These are phyloP conservation scores for Phaenicophaeus curvirostris DNA, from an alignment of 2,797 vertebrate species.

Conservation along the genomic window DNA sequence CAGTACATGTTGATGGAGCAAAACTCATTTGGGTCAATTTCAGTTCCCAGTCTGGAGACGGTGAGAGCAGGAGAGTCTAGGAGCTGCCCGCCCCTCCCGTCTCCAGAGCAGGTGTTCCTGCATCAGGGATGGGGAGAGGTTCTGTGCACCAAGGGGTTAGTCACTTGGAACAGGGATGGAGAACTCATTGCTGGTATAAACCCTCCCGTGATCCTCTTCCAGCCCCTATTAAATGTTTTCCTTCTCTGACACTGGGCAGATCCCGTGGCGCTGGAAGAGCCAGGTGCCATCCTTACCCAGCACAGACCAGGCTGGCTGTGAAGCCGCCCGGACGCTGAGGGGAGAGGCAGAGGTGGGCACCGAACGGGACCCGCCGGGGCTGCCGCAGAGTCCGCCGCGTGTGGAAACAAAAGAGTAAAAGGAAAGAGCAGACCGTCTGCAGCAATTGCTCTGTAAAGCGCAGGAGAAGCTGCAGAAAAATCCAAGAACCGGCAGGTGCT, in stretches of 20 bases:
- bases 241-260: neutral
- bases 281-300: neutral
- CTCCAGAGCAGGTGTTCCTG: neutral
- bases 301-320: neutral
- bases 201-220: neutral
- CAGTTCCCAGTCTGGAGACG: neutral
- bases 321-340: neutral
- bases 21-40: neutral
- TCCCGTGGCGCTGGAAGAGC: rapidly evolving
- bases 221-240: neutral
- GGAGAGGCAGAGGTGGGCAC: neutral
- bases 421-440: neutral
- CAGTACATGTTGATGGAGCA: neutral
- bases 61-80: neutral
- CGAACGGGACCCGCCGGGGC: rapidly evolving
- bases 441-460: neutral
- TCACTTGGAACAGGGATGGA: rapidly evolving
- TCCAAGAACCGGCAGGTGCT: neutral
- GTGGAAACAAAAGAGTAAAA: neutral
- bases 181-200: neutral
- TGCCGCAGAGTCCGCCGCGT: neutral
- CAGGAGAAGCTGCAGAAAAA: neutral
- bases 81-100: rapidly evolving
- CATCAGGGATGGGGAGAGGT: rapidly evolving
- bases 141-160: neutral